A percentile compares a stretch with the other conserved stretches of the same genome.
These are phyloP conservation scores for Sphecodes monilicornis DNA, from an alignment of 2,888 invertebrate species.

Conservation along the genomic window DNA sequence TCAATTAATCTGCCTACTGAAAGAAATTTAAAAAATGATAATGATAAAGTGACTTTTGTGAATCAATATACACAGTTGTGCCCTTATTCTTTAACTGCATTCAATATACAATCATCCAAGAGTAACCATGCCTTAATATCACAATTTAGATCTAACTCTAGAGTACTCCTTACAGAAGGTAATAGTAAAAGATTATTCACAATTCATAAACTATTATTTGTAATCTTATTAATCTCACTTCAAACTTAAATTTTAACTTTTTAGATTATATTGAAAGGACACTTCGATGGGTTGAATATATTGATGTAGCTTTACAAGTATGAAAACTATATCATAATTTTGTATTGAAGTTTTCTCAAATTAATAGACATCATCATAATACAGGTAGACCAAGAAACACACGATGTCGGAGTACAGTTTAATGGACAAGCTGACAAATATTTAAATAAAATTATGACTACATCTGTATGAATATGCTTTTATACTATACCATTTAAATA, in stretches of 20 bases:
- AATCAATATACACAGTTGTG: conserved; percentile 20
- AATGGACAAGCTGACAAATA: conserved; percentile 29
- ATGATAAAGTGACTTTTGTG: neutral
- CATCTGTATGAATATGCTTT: conserved; percentile 40
- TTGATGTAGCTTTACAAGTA: conserved; percentile 58
- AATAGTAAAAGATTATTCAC: conserved; percentile 1
- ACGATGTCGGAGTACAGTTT: conserved; percentile 57
- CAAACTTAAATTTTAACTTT: conserved; percentile 25
- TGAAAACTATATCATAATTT: neutral
- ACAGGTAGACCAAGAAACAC: conserved; percentile 39
- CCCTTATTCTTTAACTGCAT: conserved; percentile 24
- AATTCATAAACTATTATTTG: neutral
- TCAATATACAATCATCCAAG: conserved; percentile 12
- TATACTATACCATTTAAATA: neutral
- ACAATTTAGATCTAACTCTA: neutral
- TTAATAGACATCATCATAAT: neutral
- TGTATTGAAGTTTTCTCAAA: neutral
- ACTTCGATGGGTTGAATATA: conserved; percentile 42
- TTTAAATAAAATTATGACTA: conserved; percentile 28
- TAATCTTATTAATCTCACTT: neutral
- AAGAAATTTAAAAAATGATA: neutral
- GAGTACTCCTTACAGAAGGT: conserved; percentile 24
- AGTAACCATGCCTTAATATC: conserved; percentile 26
- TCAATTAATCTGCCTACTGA: conserved; percentile 46
- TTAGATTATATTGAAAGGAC: conserved; percentile 37